Evolutionary conservation across 2,888 invertebrate genomes (phyloP).

Genomic region (Eupithecia exiguata): DNA sequence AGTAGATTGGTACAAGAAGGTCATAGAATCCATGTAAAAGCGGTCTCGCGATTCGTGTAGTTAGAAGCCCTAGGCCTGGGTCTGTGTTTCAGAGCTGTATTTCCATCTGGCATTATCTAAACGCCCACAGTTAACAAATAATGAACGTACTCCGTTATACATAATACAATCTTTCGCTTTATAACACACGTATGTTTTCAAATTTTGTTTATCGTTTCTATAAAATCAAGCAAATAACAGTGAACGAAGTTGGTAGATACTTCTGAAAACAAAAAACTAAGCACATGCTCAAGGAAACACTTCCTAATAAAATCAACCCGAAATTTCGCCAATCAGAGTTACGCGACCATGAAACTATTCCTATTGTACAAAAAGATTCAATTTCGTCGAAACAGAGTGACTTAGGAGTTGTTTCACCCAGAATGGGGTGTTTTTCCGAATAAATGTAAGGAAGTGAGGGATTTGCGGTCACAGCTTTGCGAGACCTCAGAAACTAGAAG

Average conservation of each 20-base stretch:
- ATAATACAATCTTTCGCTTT: too few species aligned
- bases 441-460: conserved; percentile 30
- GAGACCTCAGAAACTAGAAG: conserved; percentile 25
- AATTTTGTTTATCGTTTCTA: not conserved
- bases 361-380: conserved; percentile 34
- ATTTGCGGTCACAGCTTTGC: conserved; percentile 31
- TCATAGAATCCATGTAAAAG: too few species aligned
- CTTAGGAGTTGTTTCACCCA: conserved; percentile 28
- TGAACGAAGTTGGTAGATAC: not conserved
- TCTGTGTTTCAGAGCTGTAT: too few species aligned
- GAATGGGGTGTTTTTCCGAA: conserved; percentile 31
- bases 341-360: conserved; percentile 33
- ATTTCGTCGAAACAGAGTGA: conserved; percentile 29
- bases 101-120: too few species aligned
- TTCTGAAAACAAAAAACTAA: not conserved
- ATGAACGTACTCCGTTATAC: too few species aligned
- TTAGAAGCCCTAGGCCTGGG: too few species aligned
- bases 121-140: too few species aligned
- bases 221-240: not conserved
- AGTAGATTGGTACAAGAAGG: too few species aligned
- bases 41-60: too few species aligned
- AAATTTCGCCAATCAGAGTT: conserved; percentile 31
- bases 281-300: conserved; percentile 13
- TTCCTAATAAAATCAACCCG: conserved; percentile 31
- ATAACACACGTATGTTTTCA: too few species aligned